These are phyloP conservation scores for Napeogenes inachia DNA, from an alignment of 2,888 invertebrate genomes.

Conservation along the genomic window DNA sequence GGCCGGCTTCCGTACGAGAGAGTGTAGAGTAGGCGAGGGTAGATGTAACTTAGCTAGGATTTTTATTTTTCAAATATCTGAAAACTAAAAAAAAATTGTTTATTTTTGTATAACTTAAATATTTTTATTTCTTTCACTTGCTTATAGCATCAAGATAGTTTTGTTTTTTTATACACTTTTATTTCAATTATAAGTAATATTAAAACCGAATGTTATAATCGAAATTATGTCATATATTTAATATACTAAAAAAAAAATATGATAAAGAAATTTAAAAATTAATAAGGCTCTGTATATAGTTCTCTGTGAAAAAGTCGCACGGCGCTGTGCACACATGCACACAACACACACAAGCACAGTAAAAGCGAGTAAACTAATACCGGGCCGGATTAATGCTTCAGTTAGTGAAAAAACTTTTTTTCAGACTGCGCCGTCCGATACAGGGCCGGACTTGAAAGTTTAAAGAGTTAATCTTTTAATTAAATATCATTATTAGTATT, in stretches of 20 bases:
- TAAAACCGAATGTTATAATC: neutral
- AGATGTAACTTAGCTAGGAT: constrained; percentile 10
- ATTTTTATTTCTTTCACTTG: no score
- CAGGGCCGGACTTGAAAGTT: constrained; percentile 58
- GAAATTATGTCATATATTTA: neutral
- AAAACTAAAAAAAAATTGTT: no score
- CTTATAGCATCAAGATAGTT: no score
- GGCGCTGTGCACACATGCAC: constrained; percentile 60
- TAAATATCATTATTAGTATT: neutral
- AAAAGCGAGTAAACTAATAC: constrained; percentile 77
- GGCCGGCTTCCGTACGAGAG: constrained; percentile 69
- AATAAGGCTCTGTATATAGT: constrained; percentile 44
- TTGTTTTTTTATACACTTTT: no score
- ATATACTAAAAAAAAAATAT: neutral
- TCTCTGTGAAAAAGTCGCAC: constrained; percentile 71
- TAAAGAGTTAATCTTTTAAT: constrained; percentile 25
- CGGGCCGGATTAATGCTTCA: constrained; percentile 77
- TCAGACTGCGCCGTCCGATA: constrained; percentile 73
- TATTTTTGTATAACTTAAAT: no score
- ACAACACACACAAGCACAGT: constrained; percentile 55
- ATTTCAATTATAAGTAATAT: no score
- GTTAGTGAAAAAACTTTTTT: constrained; percentile 78
- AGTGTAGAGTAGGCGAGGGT: constrained; percentile 36
- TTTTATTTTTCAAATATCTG: neutral
- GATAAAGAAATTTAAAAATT: neutral